phyloP scores from a whole-genome alignment of 2,113 vertebrate genomes.

The Zeus faber region DNA sequence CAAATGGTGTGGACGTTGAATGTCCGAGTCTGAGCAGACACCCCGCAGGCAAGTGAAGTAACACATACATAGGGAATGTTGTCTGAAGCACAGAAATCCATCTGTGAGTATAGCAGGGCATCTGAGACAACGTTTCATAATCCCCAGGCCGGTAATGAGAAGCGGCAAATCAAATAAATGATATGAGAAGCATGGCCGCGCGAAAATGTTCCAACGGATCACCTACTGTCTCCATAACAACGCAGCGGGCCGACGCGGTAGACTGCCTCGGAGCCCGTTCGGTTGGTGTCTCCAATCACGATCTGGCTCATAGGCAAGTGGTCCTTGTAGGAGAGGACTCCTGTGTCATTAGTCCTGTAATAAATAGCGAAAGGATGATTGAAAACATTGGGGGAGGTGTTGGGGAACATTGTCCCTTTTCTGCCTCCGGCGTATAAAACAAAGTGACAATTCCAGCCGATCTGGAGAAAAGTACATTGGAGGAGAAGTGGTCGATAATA shows the following conservation, averaged over 20 bases:
- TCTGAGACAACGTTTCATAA: no score
- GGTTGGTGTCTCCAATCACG: constrained; percentile 84
- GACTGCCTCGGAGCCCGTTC: constrained; percentile 82
- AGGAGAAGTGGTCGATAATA: constrained; percentile 6
- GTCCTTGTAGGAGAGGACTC: constrained; percentile 84
- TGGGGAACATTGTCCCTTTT: neutral
- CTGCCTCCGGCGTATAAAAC: neutral
- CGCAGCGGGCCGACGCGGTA: constrained; percentile 83
- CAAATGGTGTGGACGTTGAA: no score
- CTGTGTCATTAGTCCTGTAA: constrained; percentile 83
- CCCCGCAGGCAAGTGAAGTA: no score
- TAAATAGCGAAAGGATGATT: constrained; percentile 15
- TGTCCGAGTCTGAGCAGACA: no score
- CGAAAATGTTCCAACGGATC: constrained; percentile 21
- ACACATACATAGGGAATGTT: no score
- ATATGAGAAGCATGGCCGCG: neutral
- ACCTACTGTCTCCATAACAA: constrained; percentile 90
- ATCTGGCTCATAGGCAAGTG: constrained; percentile 87
- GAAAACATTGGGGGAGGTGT: neutral
- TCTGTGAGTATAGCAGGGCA: no score
- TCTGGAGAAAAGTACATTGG: constrained; percentile 5
- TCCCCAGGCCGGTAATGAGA: neutral
- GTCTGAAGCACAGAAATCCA: no score
- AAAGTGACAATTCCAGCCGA: neutral
- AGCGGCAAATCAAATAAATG: neutral